Conservation (phyloP, 2,113 vertebrate species). For the Callorhinus ursinus region DNA sequence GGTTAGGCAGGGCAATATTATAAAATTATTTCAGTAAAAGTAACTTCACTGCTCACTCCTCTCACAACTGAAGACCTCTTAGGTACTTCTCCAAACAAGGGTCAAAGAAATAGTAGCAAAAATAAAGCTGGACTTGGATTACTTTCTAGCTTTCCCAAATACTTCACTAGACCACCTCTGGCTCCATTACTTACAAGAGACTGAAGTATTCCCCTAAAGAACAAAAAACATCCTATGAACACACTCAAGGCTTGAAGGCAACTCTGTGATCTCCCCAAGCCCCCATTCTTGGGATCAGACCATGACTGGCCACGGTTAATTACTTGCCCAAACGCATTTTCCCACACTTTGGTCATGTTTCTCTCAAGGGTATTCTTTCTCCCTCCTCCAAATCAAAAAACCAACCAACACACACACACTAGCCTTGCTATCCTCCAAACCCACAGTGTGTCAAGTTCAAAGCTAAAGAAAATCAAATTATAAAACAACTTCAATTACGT, state of each 20-base stretch:
- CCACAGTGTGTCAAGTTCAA: neutral
- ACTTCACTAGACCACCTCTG: neutral
- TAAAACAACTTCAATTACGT: neutral
- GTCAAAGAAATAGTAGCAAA: neutral
- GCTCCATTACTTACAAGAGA: neutral
- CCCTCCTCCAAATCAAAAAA: neutral
- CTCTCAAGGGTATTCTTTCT: neutral
- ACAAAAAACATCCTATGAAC: neutral
- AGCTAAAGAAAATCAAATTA: slow-evolving; percentile 1
- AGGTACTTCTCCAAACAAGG: neutral
- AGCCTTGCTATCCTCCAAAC: neutral
- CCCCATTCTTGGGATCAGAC: neutral
- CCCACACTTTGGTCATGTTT: neutral
- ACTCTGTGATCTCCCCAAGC: fast-evolving
- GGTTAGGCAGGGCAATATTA: neutral
- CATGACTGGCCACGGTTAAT: neutral
- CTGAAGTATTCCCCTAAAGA: neutral
- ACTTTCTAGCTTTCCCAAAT: neutral
- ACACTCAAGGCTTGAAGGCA: neutral
- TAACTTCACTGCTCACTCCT: neutral
- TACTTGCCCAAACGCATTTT: neutral
- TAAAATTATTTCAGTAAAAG: neutral
- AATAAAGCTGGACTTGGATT: neutral
- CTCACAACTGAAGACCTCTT: no score
- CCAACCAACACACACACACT: neutral